Conservation (phyloP, 2,888 invertebrate genomes). For the Xanthia icteritia region DNA sequence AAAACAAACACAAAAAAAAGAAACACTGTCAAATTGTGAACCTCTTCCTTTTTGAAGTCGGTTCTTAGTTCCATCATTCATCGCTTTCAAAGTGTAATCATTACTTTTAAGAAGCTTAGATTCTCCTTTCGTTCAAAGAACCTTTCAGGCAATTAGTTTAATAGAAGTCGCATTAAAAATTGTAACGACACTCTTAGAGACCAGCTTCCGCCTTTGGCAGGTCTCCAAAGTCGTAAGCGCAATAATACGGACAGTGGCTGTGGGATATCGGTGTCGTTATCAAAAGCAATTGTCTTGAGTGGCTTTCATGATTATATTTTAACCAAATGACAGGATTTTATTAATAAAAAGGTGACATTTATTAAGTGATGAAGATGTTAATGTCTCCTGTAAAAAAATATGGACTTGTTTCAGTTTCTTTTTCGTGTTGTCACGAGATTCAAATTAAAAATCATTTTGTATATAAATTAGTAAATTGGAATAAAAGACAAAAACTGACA, state of each 20-base stretch:
- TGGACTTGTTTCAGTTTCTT: too few species aligned
- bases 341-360: too few species aligned
- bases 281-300: slow-evolving; percentile 20
- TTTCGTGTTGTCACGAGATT: not conserved
- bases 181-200: slow-evolving; percentile 58
- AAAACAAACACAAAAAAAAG: too few species aligned
- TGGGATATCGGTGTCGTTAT: slow-evolving; percentile 14
- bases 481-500: not conserved
- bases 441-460: not conserved
- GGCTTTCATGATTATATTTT: not conserved
- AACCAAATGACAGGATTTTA: not conserved
- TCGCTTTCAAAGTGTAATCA: not conserved
- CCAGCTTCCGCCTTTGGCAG: slow-evolving; percentile 33
- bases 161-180: slow-evolving; percentile 64
- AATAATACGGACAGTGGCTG: not conserved
- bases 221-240: slow-evolving; percentile 19
- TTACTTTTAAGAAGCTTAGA: not conserved
- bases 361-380: not conserved
- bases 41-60: too few species aligned
- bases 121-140: slow-evolving; percentile 53
- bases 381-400: too few species aligned
- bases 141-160: slow-evolving; percentile 69
- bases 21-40: too few species aligned
- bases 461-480: not conserved
- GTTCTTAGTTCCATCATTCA: not conserved